Conservation (phyloP, 2,797 vertebrate genomes). For the Alectoris magna region DNA sequence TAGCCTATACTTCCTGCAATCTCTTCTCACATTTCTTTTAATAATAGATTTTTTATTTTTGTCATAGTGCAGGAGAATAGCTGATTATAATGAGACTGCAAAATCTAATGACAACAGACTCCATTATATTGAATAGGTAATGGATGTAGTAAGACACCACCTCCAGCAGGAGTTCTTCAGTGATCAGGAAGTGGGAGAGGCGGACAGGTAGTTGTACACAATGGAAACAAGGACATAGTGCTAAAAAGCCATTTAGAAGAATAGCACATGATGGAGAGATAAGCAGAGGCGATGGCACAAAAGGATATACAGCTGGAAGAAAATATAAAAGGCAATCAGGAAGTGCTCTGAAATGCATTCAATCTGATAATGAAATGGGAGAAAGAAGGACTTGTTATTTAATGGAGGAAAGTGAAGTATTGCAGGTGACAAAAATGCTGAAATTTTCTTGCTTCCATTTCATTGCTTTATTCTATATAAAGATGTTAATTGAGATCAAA, state of each 20-base stretch:
- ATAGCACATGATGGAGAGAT: slow-evolving; percentile 3
- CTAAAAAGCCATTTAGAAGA: not conserved
- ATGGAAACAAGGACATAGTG: not conserved
- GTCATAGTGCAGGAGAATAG: not conserved
- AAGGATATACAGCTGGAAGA: not conserved
- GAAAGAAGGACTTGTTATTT: not conserved
- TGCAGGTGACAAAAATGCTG: not conserved
- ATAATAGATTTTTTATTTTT: not conserved
- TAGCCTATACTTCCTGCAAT: not conserved
- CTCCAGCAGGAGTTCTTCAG: not conserved
- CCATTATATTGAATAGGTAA: not conserved
- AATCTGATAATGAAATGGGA: not conserved
- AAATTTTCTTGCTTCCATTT: not conserved
- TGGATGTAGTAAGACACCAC: not conserved
- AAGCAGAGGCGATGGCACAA: not conserved
- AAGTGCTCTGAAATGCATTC: slow-evolving; percentile 8
- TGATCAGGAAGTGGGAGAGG: not conserved
- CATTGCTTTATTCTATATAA: not conserved
- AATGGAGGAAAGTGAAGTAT: not conserved
- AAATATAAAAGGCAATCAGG: slow-evolving; percentile 45
- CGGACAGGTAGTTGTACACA: not conserved
- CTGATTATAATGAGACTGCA: not conserved
- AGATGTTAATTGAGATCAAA: not conserved
- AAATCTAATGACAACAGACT: not conserved
- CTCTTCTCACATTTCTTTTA: not conserved